Conservation (phyloP, 2,113 vertebrate species). For the Myodes glareolus region DNA sequence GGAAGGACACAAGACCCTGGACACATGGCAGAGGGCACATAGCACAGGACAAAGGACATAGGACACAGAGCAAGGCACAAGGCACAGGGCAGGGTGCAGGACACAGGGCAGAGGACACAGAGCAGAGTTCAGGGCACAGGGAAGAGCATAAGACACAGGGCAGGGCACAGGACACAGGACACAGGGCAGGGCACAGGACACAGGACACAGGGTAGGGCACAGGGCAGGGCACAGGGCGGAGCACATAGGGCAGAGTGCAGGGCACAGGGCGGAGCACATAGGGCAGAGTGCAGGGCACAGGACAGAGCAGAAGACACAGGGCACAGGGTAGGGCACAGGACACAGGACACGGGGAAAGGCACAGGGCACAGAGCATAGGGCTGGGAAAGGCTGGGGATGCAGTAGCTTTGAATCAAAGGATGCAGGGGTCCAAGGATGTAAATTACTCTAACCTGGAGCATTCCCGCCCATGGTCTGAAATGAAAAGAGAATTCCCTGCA, state of each 20-base stretch:
- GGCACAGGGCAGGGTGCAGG: not conserved
- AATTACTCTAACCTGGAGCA: accelerated
- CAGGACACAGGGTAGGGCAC: too few relatives aligned
- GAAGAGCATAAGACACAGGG: accelerated
- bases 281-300: accelerated
- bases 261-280: too few relatives aligned
- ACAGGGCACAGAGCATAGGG: not conserved
- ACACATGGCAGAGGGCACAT: not conserved
- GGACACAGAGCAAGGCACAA: not conserved
- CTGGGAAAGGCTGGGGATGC: accelerated
- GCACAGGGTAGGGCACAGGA: not conserved
- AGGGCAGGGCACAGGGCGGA: too few relatives aligned
- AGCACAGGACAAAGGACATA: not conserved
- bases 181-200: too few relatives aligned
- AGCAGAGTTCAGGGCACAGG: too few relatives aligned
- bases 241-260: too few relatives aligned
- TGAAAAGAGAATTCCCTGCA: not conserved
- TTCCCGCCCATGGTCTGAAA: not conserved
- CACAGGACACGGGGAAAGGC: too few relatives aligned
- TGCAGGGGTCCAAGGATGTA: accelerated
- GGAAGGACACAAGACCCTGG: not conserved
- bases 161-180: too few relatives aligned
- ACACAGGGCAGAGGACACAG: too few relatives aligned
- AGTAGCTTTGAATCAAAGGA: not conserved
- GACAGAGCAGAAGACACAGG: not conserved